Base-by-base conservation (phyloP, 2,113 vertebrate species). In the Embiotoca jacksoni region DNA sequence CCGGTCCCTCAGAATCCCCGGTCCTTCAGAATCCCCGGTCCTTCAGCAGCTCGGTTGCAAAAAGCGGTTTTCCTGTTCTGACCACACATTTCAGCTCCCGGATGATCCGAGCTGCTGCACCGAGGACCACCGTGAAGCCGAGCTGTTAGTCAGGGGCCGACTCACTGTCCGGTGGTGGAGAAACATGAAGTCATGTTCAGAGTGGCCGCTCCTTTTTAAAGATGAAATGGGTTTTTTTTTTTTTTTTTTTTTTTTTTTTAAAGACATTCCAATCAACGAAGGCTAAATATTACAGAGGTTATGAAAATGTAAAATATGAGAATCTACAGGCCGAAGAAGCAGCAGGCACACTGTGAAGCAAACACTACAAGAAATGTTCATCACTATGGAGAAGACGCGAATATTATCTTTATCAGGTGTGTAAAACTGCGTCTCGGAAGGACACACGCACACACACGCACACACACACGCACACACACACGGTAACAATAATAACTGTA, bases 41-140 rank as follows among this genome's bases (percentile, higher is more conserved):
- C 23, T 23, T 23, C 23, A 23, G 23, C 23, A 23, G 23, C 23
- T 23, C 23, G 23, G 23, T 23, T 23, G 23, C 23, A 23, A 23
- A 23, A 23, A 23, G 23, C 23, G 23, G 23, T 23, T 23, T 84
- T 81, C 81, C 75, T 80, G 75, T 77, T 84, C 63, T 39, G 47
- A 58, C 56, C 65, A 14, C 32, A 63, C 44, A 64, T 65, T 30
- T 57, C 44, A 10, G 33, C 9, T 14, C 54, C 57, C 37, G 74
- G 5, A 60, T 70, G 61, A 56, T 62, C 57, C 11, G 62, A 68
- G 75, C 64, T 32, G 55, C 31, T 35, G 23, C 23, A 23, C 23
- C 23, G 23, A 23, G 14, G 35, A 33, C 6, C 59, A 31, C 31
- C 15, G 52, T 75, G 60, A 75, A 67, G 3, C 30, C 47, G 49